A percentile compares a stretch with the other conserved stretches of the same genome.
These are phyloP conservation scores for Crypturellus tataupa DNA, from an alignment of 2,797 vertebrate genomes.

Conservation along the genomic window DNA sequence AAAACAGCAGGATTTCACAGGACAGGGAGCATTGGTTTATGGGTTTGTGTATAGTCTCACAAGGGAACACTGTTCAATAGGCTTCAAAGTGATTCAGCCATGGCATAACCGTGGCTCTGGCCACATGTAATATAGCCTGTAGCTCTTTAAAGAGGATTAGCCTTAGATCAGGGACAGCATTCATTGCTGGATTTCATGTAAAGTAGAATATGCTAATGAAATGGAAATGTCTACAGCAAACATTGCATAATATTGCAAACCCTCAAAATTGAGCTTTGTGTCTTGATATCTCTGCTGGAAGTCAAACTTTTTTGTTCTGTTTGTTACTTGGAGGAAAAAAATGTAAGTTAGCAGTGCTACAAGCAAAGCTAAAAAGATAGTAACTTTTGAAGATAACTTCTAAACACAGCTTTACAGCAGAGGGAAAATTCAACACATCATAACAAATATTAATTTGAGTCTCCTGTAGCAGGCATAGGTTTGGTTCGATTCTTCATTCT, in stretches of 20 bases:
- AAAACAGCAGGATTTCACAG: constrained; percentile 66
- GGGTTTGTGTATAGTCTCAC: constrained; percentile 67
- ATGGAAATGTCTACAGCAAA: constrained; percentile 82
- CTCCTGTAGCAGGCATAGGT: background rate
- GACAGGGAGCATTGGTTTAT: constrained; percentile 59
- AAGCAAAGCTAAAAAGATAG: background rate
- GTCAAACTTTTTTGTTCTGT: constrained; percentile 38
- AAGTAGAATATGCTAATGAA: constrained; percentile 82
- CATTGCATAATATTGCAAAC: constrained; percentile 76
- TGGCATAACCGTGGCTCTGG: constrained; percentile 72
- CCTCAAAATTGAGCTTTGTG: constrained; percentile 72
- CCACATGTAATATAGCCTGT: constrained; percentile 82
- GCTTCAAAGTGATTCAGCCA: constrained; percentile 79
- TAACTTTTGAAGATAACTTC: background rate
- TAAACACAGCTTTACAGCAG: background rate
- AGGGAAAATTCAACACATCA: background rate
- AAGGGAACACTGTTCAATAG: constrained; percentile 80
- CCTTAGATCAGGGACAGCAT: constrained; percentile 75
- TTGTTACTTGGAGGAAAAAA: background rate
- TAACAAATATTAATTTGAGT: background rate
- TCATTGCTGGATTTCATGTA: constrained; percentile 76
- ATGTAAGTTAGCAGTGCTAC: background rate
- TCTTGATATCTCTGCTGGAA: constrained; percentile 63
- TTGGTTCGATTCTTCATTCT: rapidly evolving
- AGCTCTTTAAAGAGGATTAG: constrained; percentile 86